Evolutionary conservation across 2,888 invertebrate species (phyloP).

Genomic region (Microctonus brassicae): DNA sequence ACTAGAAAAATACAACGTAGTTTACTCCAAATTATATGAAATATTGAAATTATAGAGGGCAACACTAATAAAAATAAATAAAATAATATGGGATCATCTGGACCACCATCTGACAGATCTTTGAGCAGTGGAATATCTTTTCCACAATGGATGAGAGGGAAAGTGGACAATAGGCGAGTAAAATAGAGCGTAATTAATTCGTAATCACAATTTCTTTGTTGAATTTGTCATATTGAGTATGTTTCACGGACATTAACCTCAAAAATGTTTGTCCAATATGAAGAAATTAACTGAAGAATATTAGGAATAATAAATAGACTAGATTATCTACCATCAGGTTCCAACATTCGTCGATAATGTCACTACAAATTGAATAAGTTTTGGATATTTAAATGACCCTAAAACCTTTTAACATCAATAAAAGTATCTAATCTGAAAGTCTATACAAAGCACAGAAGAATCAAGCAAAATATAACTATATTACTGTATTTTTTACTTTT

Average conservation of each 20-base stretch:
- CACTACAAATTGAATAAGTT: neutral
- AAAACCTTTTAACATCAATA: too few species aligned
- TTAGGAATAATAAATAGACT: too few species aligned
- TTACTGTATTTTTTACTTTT: too few species aligned
- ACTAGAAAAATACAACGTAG: neutral
- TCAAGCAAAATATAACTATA: too few species aligned
- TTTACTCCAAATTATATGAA: neutral
- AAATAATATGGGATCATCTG: conserved; percentile 60
- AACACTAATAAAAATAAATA: conserved; percentile 4
- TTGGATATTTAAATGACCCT: too few species aligned
- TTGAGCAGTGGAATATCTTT: conserved; percentile 73
- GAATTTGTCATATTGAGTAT: too few species aligned
- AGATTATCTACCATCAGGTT: too few species aligned
- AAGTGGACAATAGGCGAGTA: conserved; percentile 73
- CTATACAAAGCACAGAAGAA: too few species aligned
- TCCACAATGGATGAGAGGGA: conserved; percentile 83
- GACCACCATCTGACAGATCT: conserved; percentile 61
- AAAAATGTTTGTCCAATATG: too few species aligned
- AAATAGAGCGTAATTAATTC: neutral
- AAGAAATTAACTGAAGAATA: too few species aligned
- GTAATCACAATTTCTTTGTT: neutral
- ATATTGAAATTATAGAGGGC: neutral
- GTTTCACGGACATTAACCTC: too few species aligned
- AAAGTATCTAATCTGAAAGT: too few species aligned
- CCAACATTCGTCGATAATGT: neutral